These are phyloP conservation scores for Dissostichus mawsoni DNA, from an alignment of 2,113 vertebrate species.

Conservation along the genomic window DNA sequence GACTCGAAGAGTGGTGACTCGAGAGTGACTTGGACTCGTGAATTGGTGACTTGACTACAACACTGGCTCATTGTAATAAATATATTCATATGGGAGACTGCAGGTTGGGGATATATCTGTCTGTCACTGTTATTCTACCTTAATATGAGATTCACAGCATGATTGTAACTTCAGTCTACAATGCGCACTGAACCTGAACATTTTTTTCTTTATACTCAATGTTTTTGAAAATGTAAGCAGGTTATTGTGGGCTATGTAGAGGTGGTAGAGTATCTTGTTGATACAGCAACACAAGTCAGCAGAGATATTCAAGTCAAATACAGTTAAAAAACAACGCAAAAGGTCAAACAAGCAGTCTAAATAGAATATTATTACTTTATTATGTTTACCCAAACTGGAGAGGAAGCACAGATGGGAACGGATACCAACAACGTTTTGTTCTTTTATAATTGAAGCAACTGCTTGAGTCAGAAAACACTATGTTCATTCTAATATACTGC, in stretches of 20 bases:
- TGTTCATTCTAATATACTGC: constrained; percentile 4
- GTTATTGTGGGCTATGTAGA: neutral
- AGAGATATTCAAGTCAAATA: constrained; percentile 23
- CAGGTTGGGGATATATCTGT: neutral
- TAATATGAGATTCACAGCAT: neutral
- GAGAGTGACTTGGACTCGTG: no score
- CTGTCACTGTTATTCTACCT: neutral
- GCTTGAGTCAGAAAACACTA: neutral
- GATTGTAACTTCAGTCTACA: neutral
- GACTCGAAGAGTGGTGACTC: no score
- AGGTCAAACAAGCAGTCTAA: constrained; percentile 19
- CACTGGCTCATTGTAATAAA: neutral
- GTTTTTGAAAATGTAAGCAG: neutral
- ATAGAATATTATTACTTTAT: neutral
- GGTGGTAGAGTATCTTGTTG: neutral
- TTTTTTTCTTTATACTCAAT: neutral
- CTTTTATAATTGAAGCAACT: constrained; percentile 7
- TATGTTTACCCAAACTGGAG: neutral
- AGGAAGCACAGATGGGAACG: neutral
- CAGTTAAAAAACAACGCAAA: neutral
- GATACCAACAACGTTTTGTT: neutral
- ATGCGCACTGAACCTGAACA: neutral
- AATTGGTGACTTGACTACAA: no score
- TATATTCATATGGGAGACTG: neutral
- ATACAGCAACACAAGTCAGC: constrained; percentile 21